Evolutionary conservation across 2,113 vertebrate genomes (phyloP).

Genomic region (Orientallactaga bullata): DNA sequence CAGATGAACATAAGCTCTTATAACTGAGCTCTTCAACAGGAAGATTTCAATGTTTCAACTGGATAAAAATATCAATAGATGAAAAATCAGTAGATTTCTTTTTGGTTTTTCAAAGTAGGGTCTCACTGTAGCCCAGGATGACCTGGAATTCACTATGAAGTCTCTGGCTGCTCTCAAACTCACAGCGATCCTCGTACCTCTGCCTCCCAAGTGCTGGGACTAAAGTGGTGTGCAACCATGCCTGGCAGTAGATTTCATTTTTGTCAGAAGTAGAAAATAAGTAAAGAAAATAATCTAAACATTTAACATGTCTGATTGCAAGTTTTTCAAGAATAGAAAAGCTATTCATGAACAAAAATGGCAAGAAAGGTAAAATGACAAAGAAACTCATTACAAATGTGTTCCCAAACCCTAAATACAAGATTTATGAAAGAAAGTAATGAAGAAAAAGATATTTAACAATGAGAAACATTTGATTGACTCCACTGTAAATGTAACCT

Average conservation of each 20-base stretch:
- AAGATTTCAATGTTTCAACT: neutral
- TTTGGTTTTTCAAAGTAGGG: too few relatives aligned
- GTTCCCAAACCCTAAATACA: neutral
- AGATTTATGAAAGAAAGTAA: neutral
- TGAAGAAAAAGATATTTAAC: neutral
- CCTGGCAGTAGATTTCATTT: neutral
- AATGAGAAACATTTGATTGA: neutral
- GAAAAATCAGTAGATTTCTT: neutral
- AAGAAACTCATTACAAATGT: neutral
- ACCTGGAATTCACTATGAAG: too few relatives aligned
- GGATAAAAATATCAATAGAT: neutral
- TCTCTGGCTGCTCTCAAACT: too few relatives aligned
- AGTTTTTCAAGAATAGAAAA: neutral
- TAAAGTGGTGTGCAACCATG: too few relatives aligned
- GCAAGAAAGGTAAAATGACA: neutral
- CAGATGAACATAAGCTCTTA: neutral
- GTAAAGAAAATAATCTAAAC: neutral
- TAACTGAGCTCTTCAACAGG: slow-evolving; percentile 5
- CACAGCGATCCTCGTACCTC: too few relatives aligned
- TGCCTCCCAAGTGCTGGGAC: too few relatives aligned
- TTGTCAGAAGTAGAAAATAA: slow-evolving; percentile 8
- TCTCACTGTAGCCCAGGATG: too few relatives aligned
- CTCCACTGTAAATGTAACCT: neutral
- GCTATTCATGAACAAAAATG: neutral
- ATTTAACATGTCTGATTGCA: neutral